Evolutionary conservation across 1,140 invertebrate genomes (phyloP).

Genomic region (Cataglyphis hispanica): DNA sequence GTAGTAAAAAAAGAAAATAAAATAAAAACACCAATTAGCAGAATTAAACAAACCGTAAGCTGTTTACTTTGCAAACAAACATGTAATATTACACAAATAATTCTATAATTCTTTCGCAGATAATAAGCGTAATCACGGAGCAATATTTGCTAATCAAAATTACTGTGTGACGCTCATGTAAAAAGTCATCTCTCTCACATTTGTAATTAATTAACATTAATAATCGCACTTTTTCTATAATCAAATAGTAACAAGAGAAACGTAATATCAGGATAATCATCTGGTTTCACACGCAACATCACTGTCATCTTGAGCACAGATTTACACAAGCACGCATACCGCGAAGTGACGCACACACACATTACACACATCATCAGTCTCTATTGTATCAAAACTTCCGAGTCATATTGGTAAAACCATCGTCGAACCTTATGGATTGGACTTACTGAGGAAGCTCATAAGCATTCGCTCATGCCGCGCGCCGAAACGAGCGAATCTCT

Average conservation of each 20-base stretch:
- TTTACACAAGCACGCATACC: slow-evolving; percentile 32
- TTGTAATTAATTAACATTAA: neutral
- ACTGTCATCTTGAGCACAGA: slow-evolving; percentile 47
- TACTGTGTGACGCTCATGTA: neutral
- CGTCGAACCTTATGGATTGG: slow-evolving; percentile 70
- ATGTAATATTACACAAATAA: slow-evolving; percentile 21
- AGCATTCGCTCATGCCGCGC: slow-evolving; percentile 80
- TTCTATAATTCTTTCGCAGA: neutral
- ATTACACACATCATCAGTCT: slow-evolving; percentile 60
- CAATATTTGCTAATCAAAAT: neutral
- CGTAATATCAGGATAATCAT: neutral
- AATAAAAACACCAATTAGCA: slow-evolving; percentile 7
- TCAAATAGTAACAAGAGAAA: slow-evolving; percentile 13
- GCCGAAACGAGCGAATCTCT: slow-evolving; percentile 80
- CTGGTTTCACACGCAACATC: slow-evolving; percentile 57
- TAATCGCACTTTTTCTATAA: slow-evolving; percentile 1
- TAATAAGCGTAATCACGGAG: neutral
- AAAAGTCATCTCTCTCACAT: neutral
- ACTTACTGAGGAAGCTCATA: slow-evolving; percentile 82
- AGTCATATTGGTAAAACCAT: slow-evolving; percentile 52
- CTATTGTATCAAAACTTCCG: slow-evolving; percentile 57
- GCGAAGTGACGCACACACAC: slow-evolving; percentile 33
- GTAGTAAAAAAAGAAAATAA: neutral
- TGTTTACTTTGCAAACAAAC: neutral
- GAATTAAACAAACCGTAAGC: neutral